These are phyloP conservation scores for Phylloscopus whistleri DNA, from an alignment of 2,113 vertebrate genomes.

Conservation along the genomic window DNA sequence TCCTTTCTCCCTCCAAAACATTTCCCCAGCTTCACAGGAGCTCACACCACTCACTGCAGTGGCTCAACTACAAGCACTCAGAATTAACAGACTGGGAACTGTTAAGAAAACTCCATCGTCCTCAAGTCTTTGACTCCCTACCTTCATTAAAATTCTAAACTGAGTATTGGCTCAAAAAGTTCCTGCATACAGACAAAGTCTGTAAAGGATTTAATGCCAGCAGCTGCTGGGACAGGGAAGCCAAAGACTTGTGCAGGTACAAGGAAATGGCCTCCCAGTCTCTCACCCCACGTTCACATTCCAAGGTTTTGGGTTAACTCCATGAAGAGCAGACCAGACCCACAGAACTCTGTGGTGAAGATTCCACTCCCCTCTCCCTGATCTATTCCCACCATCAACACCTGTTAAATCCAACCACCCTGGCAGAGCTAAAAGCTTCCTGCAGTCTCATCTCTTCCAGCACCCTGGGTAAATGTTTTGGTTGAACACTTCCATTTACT, in stretches of 20 bases:
- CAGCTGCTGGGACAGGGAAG: background rate
- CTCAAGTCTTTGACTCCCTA: background rate
- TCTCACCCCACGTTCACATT: background rate
- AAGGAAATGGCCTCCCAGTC: background rate
- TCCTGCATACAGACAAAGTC: background rate
- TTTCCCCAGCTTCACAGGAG: background rate
- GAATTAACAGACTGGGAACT: background rate
- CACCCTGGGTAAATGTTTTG: background rate
- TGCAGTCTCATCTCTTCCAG: background rate
- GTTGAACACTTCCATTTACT: background rate
- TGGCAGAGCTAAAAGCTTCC: background rate
- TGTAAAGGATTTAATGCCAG: background rate
- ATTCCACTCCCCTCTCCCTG: background rate
- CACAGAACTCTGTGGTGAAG: background rate
- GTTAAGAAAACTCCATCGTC: background rate
- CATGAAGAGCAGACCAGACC: background rate
- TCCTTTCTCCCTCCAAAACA: background rate
- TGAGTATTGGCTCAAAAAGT: background rate
- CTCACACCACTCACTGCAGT: accelerated
- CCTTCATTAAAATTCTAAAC: background rate
- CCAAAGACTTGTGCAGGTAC: background rate
- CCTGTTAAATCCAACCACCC: background rate
- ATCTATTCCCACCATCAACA: background rate
- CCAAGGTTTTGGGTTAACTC: background rate
- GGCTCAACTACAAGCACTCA: background rate